Conservation (phyloP, 2,888 invertebrate genomes). For the Yponomeuta malinellus region DNA sequence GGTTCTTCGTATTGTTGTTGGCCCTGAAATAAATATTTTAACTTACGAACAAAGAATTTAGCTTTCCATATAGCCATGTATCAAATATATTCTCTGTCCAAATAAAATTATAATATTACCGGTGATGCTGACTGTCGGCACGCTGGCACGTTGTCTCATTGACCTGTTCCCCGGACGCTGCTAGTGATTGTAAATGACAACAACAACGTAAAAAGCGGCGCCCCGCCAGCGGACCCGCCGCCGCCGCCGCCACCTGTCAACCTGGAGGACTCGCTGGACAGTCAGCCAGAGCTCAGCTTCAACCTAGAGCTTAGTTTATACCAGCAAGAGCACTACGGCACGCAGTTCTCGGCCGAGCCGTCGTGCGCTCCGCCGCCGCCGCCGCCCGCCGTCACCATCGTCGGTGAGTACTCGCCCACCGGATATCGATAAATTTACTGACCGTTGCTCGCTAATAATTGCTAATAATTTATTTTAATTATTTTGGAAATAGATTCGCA, state of each 20-base stretch:
- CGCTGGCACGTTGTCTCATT: constrained; percentile 8
- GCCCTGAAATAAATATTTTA: too few relatives aligned
- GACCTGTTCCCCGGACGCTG: constrained; percentile 45
- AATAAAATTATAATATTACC: background rate
- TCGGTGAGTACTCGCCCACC: constrained; percentile 48
- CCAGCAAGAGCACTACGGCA: constrained; percentile 84
- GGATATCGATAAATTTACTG: background rate
- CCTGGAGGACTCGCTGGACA: constrained; percentile 51
- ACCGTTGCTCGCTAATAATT: background rate
- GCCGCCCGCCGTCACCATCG: constrained; percentile 52
- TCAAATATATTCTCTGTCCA: background rate
- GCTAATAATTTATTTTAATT: background rate
- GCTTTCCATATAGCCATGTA: too few relatives aligned
- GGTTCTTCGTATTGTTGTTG: too few relatives aligned
- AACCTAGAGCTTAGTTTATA: constrained; percentile 82
- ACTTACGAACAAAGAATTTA: too few relatives aligned
- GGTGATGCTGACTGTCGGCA: background rate
- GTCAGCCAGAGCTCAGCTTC: constrained; percentile 74
- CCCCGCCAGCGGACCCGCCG: constrained; percentile 62
- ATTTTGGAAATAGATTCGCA: background rate
- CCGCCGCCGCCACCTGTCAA: constrained; percentile 71
- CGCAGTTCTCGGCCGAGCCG: constrained; percentile 73
- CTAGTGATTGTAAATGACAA: constrained; percentile 49
- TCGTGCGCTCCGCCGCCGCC: constrained; percentile 21
- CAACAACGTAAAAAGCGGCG: constrained; percentile 53